Conservation (phyloP, 2,888 invertebrate genomes). For the Hermaeophaga mercurialis region DNA sequence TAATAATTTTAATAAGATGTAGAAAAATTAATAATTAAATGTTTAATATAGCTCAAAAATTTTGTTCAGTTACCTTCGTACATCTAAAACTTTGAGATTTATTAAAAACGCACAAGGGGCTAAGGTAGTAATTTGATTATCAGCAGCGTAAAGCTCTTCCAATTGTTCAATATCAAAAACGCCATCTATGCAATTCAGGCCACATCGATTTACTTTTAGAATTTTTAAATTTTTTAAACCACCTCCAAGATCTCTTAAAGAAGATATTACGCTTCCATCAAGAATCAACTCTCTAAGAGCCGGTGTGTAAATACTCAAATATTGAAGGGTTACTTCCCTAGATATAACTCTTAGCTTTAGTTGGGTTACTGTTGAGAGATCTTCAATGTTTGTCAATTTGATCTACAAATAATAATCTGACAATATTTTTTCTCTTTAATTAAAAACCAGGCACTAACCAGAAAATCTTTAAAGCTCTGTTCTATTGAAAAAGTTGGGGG, state of each 20-base stretch:
- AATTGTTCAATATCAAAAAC: constrained; percentile 68
- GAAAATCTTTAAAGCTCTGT: constrained; percentile 43
- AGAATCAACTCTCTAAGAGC: constrained; percentile 65
- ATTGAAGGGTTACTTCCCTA: constrained; percentile 67
- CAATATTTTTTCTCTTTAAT: background rate
- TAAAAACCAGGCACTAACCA: constrained; percentile 37
- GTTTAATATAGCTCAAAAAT: too few relatives aligned
- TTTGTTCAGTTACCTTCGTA: constrained; percentile 49
- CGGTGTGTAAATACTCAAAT: constrained; percentile 67
- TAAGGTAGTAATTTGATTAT: constrained; percentile 67
- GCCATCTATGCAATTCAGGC: constrained; percentile 69
- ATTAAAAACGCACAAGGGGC: constrained; percentile 65
- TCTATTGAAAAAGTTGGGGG: constrained; percentile 37
- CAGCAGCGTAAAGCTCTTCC: constrained; percentile 66
- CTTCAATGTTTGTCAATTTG: constrained; percentile 57
- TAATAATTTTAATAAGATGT: too few relatives aligned
- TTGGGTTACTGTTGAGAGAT: constrained; percentile 61
- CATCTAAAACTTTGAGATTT: constrained; percentile 57
- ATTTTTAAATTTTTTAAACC: constrained; percentile 66
- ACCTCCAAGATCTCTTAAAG: constrained; percentile 72
- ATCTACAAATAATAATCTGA: constrained; percentile 46
- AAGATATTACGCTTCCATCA: constrained; percentile 70
- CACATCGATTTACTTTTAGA: constrained; percentile 67
- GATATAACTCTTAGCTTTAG: constrained; percentile 70
- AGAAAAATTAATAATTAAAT: too few relatives aligned